Conservation (phyloP, 2,888 invertebrate species). For the Lasioglossum oenotherae region DNA sequence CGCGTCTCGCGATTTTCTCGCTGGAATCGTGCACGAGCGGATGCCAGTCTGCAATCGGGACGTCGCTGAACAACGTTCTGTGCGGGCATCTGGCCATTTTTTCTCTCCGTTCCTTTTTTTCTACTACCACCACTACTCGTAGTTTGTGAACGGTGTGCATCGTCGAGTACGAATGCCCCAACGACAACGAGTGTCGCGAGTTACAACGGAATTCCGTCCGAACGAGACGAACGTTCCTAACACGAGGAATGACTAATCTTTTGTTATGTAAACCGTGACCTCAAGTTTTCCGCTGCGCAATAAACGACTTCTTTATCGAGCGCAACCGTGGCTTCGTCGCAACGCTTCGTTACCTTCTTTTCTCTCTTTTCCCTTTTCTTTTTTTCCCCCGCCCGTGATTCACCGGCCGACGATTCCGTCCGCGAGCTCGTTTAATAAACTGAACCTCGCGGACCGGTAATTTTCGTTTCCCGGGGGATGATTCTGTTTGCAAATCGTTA, state of each 20-base stretch:
- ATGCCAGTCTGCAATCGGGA: not conserved
- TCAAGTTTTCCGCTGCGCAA: conserved; percentile 13
- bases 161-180: not conserved
- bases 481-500: conserved; percentile 10
- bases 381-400: conserved; percentile 36
- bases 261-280: conserved; percentile 42
- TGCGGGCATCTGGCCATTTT: conserved; percentile 2
- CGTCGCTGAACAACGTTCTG: not conserved
- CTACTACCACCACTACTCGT: not conserved
- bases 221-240: not conserved
- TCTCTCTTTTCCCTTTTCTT: conserved; percentile 8
- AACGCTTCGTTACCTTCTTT: conserved; percentile 20
- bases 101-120: not conserved
- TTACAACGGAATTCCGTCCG: not conserved
- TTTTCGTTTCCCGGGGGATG: not conserved
- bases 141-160: conserved; percentile 17
- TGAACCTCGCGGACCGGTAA: not conserved
- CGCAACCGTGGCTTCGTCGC: conserved; percentile 32
- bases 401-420: conserved; percentile 33
- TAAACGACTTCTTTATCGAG: conserved; percentile 18
- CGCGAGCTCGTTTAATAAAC: conserved; percentile 48
- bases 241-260: conserved; percentile 31
- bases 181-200: conserved; percentile 21
- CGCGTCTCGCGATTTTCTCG: conserved; percentile 38
- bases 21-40: not conserved